phyloP scores from a whole-genome alignment of 2,113 vertebrate species.

The Podarcis cretensis region DNA sequence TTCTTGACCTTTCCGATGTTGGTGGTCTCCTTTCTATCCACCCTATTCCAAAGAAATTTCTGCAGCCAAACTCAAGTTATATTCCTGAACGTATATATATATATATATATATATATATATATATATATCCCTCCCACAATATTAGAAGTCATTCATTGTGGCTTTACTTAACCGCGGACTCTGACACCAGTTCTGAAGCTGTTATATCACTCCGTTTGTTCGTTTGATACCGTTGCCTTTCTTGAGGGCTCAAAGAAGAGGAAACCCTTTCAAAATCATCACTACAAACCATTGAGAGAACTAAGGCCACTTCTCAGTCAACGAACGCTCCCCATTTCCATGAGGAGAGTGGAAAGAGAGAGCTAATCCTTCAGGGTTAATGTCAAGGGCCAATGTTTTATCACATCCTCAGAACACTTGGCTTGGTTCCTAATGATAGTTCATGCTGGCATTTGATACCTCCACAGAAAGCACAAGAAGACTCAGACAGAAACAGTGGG shows the following conservation, averaged over 20 bases:
- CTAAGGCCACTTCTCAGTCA: slow-evolving; percentile 28
- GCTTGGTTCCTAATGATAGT: slow-evolving; percentile 29
- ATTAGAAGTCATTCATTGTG: slow-evolving; percentile 37
- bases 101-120: no score
- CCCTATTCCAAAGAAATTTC: background rate
- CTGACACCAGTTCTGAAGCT: background rate
- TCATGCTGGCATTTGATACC: slow-evolving; percentile 35
- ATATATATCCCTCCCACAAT: background rate
- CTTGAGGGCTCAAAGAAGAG: slow-evolving; percentile 45
- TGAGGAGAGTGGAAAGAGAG: background rate
- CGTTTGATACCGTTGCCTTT: slow-evolving; percentile 40
- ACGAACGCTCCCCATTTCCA: slow-evolving; percentile 25
- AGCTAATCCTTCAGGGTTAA: slow-evolving; percentile 46
- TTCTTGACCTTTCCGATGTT: background rate
- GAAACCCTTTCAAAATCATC: slow-evolving; percentile 41
- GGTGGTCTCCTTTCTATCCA: background rate
- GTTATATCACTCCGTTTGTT: background rate
- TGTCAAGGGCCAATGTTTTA: slow-evolving; percentile 49
- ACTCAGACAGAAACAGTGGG: slow-evolving; percentile 54
- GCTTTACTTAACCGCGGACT: background rate
- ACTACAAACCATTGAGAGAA: slow-evolving; percentile 8
- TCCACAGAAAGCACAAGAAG: slow-evolving; percentile 44
- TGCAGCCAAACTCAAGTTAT: background rate
- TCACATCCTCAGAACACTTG: slow-evolving; percentile 27
- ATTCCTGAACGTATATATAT: slow-evolving; percentile 11